phyloP scores from a whole-genome alignment of 2,888 invertebrate genomes.

The Adela reaumurella region DNA sequence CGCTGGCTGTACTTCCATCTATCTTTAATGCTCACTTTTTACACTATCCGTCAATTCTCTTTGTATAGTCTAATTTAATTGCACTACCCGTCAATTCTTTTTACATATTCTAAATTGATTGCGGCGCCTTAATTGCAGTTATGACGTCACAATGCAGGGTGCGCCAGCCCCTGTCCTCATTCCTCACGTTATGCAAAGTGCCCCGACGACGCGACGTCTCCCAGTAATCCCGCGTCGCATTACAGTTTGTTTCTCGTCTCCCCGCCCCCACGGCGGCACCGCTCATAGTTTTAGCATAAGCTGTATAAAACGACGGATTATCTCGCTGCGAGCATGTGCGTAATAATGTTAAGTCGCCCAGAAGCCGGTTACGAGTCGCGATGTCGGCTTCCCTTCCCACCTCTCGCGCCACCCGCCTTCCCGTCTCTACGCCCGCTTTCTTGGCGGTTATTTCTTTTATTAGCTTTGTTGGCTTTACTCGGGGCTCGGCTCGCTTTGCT shows the following conservation, averaged over 20 bases:
- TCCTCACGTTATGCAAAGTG: not conserved
- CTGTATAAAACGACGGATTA: constrained; percentile 9
- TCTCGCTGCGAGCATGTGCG: constrained; percentile 6
- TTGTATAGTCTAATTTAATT: no score
- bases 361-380: constrained; percentile 3
- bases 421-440: not conserved
- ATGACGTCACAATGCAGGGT: no score
- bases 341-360: constrained; percentile 8
- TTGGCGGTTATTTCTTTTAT: not conserved
- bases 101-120: no score
- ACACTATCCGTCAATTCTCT: no score
- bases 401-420: not conserved
- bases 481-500: not conserved
- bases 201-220: not conserved
- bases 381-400: not conserved
- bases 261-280: not conserved
- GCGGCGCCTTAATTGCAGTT: no score
- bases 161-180: no score
- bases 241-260: not conserved
- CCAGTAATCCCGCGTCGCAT: not conserved
- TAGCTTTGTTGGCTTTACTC: not conserved
- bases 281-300: constrained; percentile 8
- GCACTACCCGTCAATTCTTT: no score
- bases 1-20: no score
- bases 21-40: no score